Conservation (phyloP, 2,797 vertebrate species). For the Myotis daubentonii region DNA sequence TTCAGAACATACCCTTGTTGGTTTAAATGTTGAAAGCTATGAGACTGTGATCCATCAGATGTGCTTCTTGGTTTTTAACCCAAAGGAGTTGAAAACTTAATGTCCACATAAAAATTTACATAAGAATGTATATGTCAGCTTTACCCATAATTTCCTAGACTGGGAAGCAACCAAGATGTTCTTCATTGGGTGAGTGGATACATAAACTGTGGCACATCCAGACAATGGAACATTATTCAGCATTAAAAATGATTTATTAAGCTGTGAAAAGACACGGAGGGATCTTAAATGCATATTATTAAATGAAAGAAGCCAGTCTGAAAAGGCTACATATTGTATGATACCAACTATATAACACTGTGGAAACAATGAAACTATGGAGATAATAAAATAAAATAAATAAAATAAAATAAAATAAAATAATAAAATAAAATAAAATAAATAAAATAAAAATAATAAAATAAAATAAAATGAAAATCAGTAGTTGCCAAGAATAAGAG, state of each 20-base stretch:
- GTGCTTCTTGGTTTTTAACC: neutral
- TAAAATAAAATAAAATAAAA: neutral
- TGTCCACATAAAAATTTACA: neutral
- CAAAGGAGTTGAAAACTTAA: neutral
- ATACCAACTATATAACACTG: neutral
- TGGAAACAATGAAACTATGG: neutral
- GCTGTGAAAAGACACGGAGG: neutral
- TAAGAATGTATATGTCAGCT: neutral
- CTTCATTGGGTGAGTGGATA: neutral
- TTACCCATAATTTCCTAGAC: neutral
- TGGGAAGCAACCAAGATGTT: neutral
- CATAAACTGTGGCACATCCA: neutral
- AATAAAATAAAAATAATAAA: too few relatives aligned
- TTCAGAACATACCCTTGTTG: neutral
- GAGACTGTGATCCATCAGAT: neutral
- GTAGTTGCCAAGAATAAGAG: neutral
- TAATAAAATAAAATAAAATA: neutral
- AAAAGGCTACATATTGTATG: neutral
- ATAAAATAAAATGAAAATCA: neutral
- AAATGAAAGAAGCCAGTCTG: neutral
- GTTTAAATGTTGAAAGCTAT: conserved; percentile 39
- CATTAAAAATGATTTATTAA: neutral
- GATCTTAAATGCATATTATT: neutral
- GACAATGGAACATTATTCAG: neutral
- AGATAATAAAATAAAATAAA: neutral